Evolutionary conservation across 2,888 invertebrate genomes (phyloP).

Genomic region (Alentia gelatinosa): DNA sequence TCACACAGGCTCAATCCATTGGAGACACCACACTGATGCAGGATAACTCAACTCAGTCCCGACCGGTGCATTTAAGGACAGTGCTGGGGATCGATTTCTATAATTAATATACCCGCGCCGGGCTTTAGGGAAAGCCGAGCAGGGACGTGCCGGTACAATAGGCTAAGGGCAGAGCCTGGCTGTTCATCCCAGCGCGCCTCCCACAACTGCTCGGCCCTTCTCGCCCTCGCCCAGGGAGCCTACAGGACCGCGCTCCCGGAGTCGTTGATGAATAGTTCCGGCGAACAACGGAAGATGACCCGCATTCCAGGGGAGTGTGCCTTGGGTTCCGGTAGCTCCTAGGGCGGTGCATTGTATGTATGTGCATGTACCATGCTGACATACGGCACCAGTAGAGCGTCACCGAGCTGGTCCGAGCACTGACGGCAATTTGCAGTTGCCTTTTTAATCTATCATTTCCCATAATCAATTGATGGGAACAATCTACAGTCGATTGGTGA

Average conservation of each 20-base stretch:
- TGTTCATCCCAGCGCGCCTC: too few species aligned
- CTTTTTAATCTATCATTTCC: too few species aligned
- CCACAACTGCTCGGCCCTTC: not conserved
- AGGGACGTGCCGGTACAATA: too few species aligned
- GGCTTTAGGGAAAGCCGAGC: not conserved
- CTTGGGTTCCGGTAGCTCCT: not conserved
- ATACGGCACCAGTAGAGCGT: not conserved
- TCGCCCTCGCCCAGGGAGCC: not conserved
- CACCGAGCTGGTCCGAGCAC: not conserved
- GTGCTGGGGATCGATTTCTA: not conserved
- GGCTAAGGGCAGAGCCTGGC: too few species aligned
- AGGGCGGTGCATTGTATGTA: not conserved
- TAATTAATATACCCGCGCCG: not conserved
- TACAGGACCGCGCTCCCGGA: not conserved
- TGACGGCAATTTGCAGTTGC: too few species aligned
- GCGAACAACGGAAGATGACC: conserved; percentile 35
- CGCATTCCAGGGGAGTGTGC: conserved; percentile 1
- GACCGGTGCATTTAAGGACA: not conserved
- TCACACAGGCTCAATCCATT: too few species aligned
- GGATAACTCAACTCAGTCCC: too few species aligned
- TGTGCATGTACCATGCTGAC: conserved; percentile 10
- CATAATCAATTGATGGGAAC: too few species aligned
- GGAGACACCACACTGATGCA: too few species aligned
- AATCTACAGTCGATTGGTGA: too few species aligned
- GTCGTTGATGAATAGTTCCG: not conserved